A percentile compares a stretch with the other conserved stretches of the same genome.
These are phyloP conservation scores for Adineta ricciae DNA, from an alignment of 2,888 invertebrate genomes.

Conservation along the genomic window DNA sequence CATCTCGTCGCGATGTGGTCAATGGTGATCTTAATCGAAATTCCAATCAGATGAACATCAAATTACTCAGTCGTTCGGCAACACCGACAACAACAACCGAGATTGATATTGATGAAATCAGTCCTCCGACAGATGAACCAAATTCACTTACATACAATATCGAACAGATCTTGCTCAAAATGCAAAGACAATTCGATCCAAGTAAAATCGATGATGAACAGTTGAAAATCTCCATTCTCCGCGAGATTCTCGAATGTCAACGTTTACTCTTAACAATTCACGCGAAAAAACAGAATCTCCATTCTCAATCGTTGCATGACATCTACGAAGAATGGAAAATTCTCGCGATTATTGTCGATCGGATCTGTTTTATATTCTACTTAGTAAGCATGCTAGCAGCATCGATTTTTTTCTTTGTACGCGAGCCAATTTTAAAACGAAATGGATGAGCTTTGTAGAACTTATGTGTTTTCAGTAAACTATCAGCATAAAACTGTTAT, in stretches of 20 bases:
- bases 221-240: conserved; percentile 30
- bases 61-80: background rate
- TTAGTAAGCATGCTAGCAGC: conserved; percentile 16
- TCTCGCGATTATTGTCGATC: conserved; percentile 27
- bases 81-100: background rate
- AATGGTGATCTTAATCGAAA: background rate
- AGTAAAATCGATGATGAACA: conserved; percentile 29
- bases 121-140: background rate
- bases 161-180: conserved; percentile 29
- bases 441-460: background rate
- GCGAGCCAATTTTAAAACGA: conserved; percentile 14
- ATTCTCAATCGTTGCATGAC: background rate
- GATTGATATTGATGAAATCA: background rate
- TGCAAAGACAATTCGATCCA: conserved; percentile 33
- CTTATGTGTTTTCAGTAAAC: background rate
- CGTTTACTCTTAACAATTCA: conserved; percentile 26
- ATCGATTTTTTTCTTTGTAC: background rate
- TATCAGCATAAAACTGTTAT: no score
- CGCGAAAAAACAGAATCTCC: background rate
- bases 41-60: background rate
- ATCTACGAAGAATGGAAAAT: conserved; percentile 33
- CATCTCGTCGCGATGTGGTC: background rate
- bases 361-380: conserved; percentile 31
- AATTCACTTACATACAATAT: conserved; percentile 20
- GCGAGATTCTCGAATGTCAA: conserved; percentile 33